Percentiles rank a stretch among this genome's conserved stretches.
Evolutionary conservation across 2,888 invertebrate species (phyloP).

Genomic region (Malacosoma neustria): DNA sequence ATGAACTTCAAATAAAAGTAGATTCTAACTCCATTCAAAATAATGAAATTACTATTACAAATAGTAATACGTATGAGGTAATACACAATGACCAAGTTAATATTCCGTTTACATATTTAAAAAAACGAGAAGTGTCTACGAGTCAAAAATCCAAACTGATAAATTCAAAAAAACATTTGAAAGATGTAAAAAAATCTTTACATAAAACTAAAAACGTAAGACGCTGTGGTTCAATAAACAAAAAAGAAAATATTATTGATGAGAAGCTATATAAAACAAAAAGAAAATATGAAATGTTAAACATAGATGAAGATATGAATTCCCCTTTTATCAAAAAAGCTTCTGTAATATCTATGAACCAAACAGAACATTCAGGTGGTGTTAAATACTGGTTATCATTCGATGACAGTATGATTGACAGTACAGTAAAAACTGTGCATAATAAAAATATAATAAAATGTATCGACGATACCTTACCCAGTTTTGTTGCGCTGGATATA

Average conservation of each 20-base stretch:
- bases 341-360: constrained; percentile 54
- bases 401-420: constrained; percentile 28
- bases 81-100: neutral
- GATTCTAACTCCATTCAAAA: neutral
- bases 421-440: constrained; percentile 15
- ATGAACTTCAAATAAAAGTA: no score
- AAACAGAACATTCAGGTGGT: constrained; percentile 48
- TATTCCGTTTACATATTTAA: neutral
- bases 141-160: no score
- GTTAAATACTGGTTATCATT: constrained; percentile 65
- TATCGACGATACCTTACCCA: constrained; percentile 23
- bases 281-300: no score
- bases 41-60: neutral
- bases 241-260: no score
- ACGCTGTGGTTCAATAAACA: no score
- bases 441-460: constrained; percentile 6
- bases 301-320: neutral
- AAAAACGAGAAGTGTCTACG: neutral
- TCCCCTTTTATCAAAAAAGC: constrained; percentile 49
- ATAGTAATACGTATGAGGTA: neutral
- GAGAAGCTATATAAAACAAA: no score
- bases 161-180: no score
- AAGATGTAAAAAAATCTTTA: no score
- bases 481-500: constrained; percentile 35
- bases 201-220: no score